A percentile compares a stretch with the other conserved stretches of the same genome.
Evolutionary conservation across 2,888 invertebrate species (phyloP).

Genomic region (Drepanosiphum platanoidis): DNA sequence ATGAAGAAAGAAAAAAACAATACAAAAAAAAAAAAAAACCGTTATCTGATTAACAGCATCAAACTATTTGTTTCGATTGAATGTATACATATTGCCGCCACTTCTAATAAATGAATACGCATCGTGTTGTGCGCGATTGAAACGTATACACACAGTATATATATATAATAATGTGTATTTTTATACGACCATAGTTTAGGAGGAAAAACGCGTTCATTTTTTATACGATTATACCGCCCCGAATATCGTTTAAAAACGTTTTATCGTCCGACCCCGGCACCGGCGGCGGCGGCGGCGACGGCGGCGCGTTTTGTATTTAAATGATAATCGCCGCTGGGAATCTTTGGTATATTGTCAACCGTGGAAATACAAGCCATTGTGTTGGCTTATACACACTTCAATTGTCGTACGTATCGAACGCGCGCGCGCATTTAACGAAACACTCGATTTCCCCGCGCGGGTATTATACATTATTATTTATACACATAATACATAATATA

Average conservation of each 20-base stretch:
- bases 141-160: no score
- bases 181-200: neutral
- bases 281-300: neutral
- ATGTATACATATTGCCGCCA: neutral
- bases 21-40: neutral
- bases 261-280: neutral
- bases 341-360: conserved; percentile 29
- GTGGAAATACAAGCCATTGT: conserved; percentile 36
- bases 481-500: neutral
- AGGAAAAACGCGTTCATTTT: neutral
- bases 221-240: conserved; percentile 3
- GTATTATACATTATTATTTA: neutral
- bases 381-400: neutral
- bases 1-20: neutral
- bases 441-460: conserved; percentile 40
- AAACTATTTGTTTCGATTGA: conserved; percentile 1
- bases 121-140: neutral
- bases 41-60: conserved; percentile 9
- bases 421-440: conserved; percentile 26
- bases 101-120: neutral
- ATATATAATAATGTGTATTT: neutral
- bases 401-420: conserved; percentile 2
- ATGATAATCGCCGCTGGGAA: conserved; percentile 10
- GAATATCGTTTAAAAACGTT: neutral
- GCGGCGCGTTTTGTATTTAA: neutral